Base-by-base conservation (phyloP, 2,888 invertebrate genomes). In the Lissonota sp. region DNA sequence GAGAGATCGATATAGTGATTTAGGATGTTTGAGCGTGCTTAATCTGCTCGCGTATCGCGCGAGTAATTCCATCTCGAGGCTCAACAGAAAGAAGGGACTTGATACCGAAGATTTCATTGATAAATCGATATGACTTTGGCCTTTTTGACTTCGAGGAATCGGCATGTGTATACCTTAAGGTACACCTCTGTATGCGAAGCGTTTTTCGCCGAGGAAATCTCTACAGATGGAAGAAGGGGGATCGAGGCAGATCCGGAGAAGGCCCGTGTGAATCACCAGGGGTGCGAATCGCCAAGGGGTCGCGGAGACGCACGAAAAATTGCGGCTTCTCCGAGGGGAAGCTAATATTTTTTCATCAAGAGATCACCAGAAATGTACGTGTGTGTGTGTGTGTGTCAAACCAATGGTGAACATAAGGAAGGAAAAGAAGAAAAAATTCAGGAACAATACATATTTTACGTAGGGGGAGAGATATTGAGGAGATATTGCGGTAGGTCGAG, bases 401-500 rank as follows among this genome's bases (percentile, higher is more conserved):
- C 74, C 39, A 49, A n/a, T 46, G 26, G 16, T 55, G 67, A 42
- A 40, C 75, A 26, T 26, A 1, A 26, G 26, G 26, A 26, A 26
- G 26, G 26, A 26, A 3, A 26, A 26, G 26, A 26, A 26, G 26
- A 75, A 60, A 71, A 73, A 57, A 63, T 6, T n/a, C 12, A 42
- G 16, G 40, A 67, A 71, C 51, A 51, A 75, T 10, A n/a, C 51
- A 37, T 57, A 44, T 63, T 66, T 6, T 55, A 46, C 60, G 16
- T 60, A 57, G 10, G 37, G 12, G n/a, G 8, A 40, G 46, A 26
- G 7, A 63, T 55, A n/a, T 42, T n/a, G 55, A 4, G 39, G 55
- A 44, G 64, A 73, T 78, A 74, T 82, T 82, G 78, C 60, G 81
- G 74, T 78, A 78, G 81, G 81, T 78, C 81, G 78, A 82, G 78